Evolutionary conservation across 2,113 vertebrate species (phyloP).

Genomic region (Coturnix japonica): DNA sequence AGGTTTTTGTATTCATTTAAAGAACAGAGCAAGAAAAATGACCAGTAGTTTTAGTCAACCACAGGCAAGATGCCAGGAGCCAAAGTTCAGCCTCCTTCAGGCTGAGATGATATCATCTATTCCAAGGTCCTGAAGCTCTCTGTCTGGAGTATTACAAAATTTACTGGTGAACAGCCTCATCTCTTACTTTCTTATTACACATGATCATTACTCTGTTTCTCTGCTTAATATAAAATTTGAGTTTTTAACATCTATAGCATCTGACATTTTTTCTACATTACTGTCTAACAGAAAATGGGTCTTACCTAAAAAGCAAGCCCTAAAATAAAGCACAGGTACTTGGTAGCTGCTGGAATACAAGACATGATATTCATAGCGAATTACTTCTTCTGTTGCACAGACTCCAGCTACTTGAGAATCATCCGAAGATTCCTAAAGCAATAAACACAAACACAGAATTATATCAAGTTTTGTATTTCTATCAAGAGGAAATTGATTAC

Average conservation of each 20-base stretch:
- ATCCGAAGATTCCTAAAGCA: conserved; percentile 71
- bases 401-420: conserved; percentile 48
- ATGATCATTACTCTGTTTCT: not conserved
- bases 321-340: conserved; percentile 91
- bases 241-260: not conserved
- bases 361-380: conserved; percentile 92
- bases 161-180: conserved; percentile 63
- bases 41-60: conserved; percentile 69
- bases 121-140: conserved; percentile 46
- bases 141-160: conserved; percentile 54
- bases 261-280: not conserved
- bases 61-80: conserved; percentile 73
- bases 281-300: not conserved
- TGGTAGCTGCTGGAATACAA: conserved; percentile 91
- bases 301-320: conserved; percentile 89
- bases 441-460: conserved; percentile 23
- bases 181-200: conserved; percentile 45
- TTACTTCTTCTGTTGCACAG: conserved; percentile 50
- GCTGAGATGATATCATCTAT: conserved; percentile 76
- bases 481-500: not conserved
- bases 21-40: conserved; percentile 63
- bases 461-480: not conserved
- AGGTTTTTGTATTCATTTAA: conserved; percentile 55
- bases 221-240: not conserved
- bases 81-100: conserved; percentile 73